Evolutionary conservation across 2,888 invertebrate species (phyloP), one percentile per base, ranked within the genome.

Genomic region (Pterostichus niger): DNA sequence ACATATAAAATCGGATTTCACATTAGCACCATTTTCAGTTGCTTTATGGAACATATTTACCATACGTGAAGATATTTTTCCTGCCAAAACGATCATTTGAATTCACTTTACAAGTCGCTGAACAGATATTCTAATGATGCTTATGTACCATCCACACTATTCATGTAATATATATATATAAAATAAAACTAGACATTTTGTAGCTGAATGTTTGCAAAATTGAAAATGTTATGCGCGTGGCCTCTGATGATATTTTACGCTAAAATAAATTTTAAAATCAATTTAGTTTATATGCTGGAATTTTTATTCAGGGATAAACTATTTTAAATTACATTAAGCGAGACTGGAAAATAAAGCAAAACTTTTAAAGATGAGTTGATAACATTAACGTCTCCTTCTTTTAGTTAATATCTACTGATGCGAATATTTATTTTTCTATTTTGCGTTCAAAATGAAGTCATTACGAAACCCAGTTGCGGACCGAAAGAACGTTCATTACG

Each of bases 11-110:
- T 9, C 15, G 68, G 68, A 71, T 71, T 44, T 71, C 68, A 71
- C 68, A 71, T 71, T 71, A 71, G 68, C 68, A 71, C 68, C 68
- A 71, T 71, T 71, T 44, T 71, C 68, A 71, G 68, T 40, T 64
- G 59, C 56, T 59, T 35, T 64, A 71, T 44, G 44, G 40, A 71
- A 71, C 11, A 44, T 71, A 64, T 64, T 44, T 56, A 56, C 17
- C 17, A 56, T 13, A 1, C 2, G 68, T 40, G 46, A 71, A 44
- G 9, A 64, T 64, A 49, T 49, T n/a, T 64, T 64, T 59, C 59
- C 59, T 24, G 59, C 31, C 9, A 31, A 31, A 64, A 35, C 64
- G 35, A n/a, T 64, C 64, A 10, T 56, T 71, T 44, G 6, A 71
- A 64, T 31, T 56, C 54, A 56, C 54, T 59, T 11, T 64, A 11